These are phyloP conservation scores for Crocidura indochinensis DNA, from an alignment of 2,797 vertebrate genomes.

Conservation along the genomic window DNA sequence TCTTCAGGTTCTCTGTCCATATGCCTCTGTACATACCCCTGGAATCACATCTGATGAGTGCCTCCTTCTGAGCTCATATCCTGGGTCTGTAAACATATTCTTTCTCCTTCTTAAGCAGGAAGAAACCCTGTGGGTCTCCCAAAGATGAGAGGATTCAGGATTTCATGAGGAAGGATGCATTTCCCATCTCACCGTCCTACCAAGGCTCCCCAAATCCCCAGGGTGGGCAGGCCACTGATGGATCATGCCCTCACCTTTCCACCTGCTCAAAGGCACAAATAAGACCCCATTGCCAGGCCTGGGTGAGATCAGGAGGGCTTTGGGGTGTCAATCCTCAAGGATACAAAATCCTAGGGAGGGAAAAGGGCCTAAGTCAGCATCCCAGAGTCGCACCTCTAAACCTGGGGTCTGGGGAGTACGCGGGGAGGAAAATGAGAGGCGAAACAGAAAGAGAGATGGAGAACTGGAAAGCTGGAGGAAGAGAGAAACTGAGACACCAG, in stretches of 20 bases:
- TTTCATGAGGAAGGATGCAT: background rate
- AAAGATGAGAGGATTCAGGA: background rate
- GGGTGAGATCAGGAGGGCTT: background rate
- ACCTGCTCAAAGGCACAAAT: background rate
- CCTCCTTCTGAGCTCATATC: background rate
- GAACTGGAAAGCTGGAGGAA: constrained; percentile 58
- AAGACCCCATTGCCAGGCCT: background rate
- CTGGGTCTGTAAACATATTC: background rate
- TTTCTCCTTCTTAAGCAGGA: background rate
- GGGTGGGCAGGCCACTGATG: background rate
- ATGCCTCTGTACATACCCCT: no score
- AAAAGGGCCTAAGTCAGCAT: background rate
- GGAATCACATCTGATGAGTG: background rate
- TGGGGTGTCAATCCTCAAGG: background rate
- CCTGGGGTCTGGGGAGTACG: background rate
- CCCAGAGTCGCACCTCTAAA: background rate
- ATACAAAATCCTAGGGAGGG: background rate
- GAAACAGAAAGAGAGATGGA: constrained; percentile 81
- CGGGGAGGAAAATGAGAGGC: background rate
- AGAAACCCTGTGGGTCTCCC: background rate
- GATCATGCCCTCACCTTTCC: background rate
- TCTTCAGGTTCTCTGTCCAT: background rate
- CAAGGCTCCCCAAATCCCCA: background rate
- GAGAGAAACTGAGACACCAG: constrained; percentile 69
- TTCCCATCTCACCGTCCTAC: background rate